phyloP scores from a whole-genome alignment of 1,140 invertebrate genomes.

The Aradophagus sp. region DNA sequence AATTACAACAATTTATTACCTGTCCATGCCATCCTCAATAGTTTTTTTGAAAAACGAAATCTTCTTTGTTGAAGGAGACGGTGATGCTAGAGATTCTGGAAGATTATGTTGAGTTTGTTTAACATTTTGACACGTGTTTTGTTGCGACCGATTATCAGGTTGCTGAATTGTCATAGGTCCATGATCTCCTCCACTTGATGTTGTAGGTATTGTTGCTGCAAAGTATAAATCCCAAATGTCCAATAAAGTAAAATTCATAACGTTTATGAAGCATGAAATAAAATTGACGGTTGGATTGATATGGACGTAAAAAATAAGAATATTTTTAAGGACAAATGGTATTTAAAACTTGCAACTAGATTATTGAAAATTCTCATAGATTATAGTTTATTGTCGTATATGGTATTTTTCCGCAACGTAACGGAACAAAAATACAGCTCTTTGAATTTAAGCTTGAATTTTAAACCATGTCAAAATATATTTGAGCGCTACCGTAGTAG shows the following conservation, averaged over 20 bases:
- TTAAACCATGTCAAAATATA: no score
- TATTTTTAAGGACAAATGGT: no score
- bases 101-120: slow-evolving; percentile 69
- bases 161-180: slow-evolving; percentile 63
- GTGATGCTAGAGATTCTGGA: slow-evolving; percentile 73
- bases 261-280: not conserved
- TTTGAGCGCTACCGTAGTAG: no score
- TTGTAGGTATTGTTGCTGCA: slow-evolving; percentile 65
- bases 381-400: no score
- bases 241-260: not conserved
- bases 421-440: no score
- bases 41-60: slow-evolving; percentile 90
- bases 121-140: slow-evolving; percentile 56
- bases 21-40: slow-evolving; percentile 94
- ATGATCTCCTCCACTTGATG: slow-evolving; percentile 67
- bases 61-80: slow-evolving; percentile 81
- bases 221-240: not conserved
- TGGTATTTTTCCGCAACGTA: no score
- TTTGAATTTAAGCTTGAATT: no score
- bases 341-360: no score
- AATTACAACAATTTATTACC: slow-evolving; percentile 77
- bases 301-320: no score
- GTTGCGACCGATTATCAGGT: slow-evolving; percentile 63
- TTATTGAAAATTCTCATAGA: no score
- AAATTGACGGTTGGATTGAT: no score